These are phyloP conservation scores for Trissolcus basalis DNA, from an alignment of 1,140 invertebrate species.

Conservation along the genomic window DNA sequence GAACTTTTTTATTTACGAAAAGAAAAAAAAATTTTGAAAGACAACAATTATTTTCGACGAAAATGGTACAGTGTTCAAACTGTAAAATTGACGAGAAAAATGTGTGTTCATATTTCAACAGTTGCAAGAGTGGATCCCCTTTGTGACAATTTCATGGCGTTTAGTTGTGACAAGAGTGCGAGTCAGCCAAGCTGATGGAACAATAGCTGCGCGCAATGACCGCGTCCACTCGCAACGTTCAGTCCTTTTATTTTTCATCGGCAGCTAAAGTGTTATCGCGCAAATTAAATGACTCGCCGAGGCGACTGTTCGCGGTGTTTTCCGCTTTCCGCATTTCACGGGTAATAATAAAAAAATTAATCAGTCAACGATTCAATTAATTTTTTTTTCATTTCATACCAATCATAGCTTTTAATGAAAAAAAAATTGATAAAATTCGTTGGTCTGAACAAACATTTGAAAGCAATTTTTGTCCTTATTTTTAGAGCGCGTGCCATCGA, in stretches of 20 bases:
- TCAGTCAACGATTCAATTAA: no score
- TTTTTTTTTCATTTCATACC: no score
- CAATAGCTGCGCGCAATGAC: conserved; percentile 61
- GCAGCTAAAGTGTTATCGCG: conserved; percentile 74
- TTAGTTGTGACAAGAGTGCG: conserved; percentile 66
- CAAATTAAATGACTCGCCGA: conserved; percentile 72
- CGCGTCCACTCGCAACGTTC: conserved; percentile 31
- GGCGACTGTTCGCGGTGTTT: conserved; percentile 27
- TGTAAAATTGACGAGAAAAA: conserved; percentile 69
- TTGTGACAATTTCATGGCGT: conserved; percentile 76
- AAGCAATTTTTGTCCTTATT: no score
- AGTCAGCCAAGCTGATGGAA: conserved; percentile 61
- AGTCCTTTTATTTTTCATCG: conserved; percentile 67
- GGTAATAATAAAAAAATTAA: no score
- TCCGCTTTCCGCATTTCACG: conserved; percentile 7
- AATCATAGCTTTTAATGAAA: no score
- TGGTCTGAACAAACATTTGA: no score
- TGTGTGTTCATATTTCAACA: conserved; percentile 69
- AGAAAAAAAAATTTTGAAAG: no score
- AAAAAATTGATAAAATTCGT: no score
- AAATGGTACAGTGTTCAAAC: conserved; percentile 63
- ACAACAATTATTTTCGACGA: conserved; percentile 22
- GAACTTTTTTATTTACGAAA: no score
- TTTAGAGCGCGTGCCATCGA: neutral
- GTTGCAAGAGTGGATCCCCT: conserved; percentile 69